These are phyloP conservation scores for Odocoileus hemionus DNA, from an alignment of 2,113 vertebrate genomes.

Conservation along the genomic window DNA sequence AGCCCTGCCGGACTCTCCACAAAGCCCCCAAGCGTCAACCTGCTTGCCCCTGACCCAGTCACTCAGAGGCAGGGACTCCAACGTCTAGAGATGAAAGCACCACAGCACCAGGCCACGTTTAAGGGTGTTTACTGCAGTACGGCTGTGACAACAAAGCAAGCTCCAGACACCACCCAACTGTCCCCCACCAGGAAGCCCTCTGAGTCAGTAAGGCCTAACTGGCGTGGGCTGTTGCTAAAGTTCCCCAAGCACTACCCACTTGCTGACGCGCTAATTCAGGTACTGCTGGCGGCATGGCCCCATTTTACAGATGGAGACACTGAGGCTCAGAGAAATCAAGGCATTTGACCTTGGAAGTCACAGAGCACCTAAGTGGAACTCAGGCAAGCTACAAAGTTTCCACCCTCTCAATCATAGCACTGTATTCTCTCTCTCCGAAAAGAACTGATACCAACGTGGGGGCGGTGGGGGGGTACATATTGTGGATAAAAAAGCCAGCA, in stretches of 20 bases:
- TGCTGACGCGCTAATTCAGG: not conserved
- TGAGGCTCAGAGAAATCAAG: not conserved
- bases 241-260: too few species aligned
- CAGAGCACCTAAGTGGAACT: not conserved
- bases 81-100: too few species aligned
- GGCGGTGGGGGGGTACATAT: too few species aligned
- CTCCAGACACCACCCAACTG: not conserved
- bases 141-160: not conserved
- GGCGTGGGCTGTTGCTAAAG: not conserved
- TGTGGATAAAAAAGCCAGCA: not conserved
- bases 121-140: not conserved
- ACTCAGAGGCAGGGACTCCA: accelerated
- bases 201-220: not conserved
- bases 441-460: accelerated
- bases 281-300: accelerated
- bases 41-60: not conserved
- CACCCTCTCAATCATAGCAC: not conserved
- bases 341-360: not conserved
- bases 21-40: not conserved
- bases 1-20: not conserved
- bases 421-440: not conserved
- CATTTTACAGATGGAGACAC: not conserved
- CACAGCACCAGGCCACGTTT: not conserved
- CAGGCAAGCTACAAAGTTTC: too few species aligned
- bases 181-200: not conserved